Evolutionary conservation across 2,888 invertebrate genomes (phyloP), one percentile per base, ranked within the genome.

Genomic region (Ochropleura leucogaster): DNA sequence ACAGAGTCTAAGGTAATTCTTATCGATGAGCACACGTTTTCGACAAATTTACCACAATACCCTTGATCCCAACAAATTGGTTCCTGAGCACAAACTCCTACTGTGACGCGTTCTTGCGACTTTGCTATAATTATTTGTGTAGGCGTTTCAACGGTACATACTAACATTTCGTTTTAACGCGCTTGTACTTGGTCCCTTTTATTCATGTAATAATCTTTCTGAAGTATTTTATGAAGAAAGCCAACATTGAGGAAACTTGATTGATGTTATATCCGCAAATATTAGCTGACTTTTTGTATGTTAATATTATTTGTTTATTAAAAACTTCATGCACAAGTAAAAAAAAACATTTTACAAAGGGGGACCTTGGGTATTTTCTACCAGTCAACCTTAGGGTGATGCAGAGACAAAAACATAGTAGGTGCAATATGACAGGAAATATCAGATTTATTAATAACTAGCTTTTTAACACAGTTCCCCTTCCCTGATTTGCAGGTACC

Each of bases 11-110:
- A 86, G 87, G 88, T 91, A 89, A 90, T 90, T 88, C 89, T 89
- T 90, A 90, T 88, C 83, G 83, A 89, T 77, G 89, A 83, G 84
- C 86, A 87, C 89, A 89, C 92, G 88, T 84, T 77, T 84, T 76
- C 75, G 67, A 82, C 86, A 90, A 89, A 90, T 89, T 88, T 88
- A 82, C 79, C 71, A 72, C 72, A 69, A 85, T 78, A 77, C 70
- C 80, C 79, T 82, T 89, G 88, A 91, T 90, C 89, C 88, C 84
- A 84, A 90, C 86, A 90, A 88, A 90, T 90, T 86, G 88, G n/a
- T 53, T 71, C 64, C 70, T 77, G 80, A 77, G 65, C 60, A 66
- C 53, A 30, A 49, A 60, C 80, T 80, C 86, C 75, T 80, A 70
- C 71, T 57, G 79, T 71, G 79, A 83, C 82, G 64, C 72, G 60